phyloP scores from a whole-genome alignment of 2,888 invertebrate species.

The Synergus japonicus region DNA sequence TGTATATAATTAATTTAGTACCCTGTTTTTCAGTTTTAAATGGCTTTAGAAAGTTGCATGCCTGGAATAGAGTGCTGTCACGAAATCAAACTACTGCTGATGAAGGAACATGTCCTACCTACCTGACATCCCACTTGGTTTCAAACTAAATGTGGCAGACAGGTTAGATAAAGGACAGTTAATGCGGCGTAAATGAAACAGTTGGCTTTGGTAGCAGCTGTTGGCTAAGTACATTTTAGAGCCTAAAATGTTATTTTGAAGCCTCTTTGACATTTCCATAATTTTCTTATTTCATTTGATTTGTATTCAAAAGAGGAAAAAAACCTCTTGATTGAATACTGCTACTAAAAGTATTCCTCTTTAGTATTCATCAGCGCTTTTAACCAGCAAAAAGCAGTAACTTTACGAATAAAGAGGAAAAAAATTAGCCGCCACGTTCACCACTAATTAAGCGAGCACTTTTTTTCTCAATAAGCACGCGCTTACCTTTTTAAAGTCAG shows the following conservation, averaged over 20 bases:
- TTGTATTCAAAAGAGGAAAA: neutral
- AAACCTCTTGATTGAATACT: neutral
- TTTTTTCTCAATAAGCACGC: neutral
- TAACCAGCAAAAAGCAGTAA: neutral
- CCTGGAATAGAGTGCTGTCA: neutral
- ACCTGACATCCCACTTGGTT: neutral
- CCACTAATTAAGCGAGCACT: neutral
- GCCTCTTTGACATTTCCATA: neutral
- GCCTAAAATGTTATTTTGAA: neutral
- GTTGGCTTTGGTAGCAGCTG: neutral
- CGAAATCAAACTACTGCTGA: constrained; percentile 32
- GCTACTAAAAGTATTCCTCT: neutral
- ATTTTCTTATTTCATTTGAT: neutral
- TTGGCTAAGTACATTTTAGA: neutral
- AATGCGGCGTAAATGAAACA: neutral
- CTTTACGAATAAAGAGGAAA: neutral
- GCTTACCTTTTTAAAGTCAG: neutral
- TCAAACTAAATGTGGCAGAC: constrained; percentile 20
- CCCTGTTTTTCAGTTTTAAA: neutral
- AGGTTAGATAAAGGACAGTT: constrained; percentile 3
- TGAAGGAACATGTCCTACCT: constrained; percentile 28
- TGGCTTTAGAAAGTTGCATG: constrained; percentile 24
- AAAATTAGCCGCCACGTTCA: neutral
- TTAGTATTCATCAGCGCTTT: neutral
- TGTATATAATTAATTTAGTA: neutral